Evolutionary conservation across 2,113 vertebrate species (phyloP).

Genomic region (Octodon degus): DNA sequence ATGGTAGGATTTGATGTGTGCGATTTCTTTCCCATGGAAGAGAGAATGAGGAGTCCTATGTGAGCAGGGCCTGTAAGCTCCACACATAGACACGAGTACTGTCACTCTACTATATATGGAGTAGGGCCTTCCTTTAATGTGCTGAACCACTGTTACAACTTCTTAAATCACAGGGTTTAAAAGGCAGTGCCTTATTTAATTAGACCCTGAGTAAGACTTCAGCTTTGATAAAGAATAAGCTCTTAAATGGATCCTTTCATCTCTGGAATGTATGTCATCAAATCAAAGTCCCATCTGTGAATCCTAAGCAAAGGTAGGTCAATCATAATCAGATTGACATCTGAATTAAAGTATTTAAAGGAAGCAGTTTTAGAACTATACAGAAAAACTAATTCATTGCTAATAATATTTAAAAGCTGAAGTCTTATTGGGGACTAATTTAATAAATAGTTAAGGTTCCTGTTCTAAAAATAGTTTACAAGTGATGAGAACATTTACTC

Average conservation of each 20-base stretch:
- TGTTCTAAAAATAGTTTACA: background rate
- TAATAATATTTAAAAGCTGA: slow-evolving; percentile 28
- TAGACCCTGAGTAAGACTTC: slow-evolving; percentile 44
- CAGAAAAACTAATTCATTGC: background rate
- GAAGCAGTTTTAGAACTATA: slow-evolving; percentile 3
- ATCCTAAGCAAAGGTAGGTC: background rate
- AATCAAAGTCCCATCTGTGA: background rate
- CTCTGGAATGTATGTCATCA: slow-evolving; percentile 8
- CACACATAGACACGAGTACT: background rate
- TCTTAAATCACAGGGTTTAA: slow-evolving; percentile 56
- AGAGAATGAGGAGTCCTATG: no score
- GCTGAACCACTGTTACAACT: background rate
- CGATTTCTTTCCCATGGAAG: background rate
- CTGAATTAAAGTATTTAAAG: background rate
- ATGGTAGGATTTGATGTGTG: background rate
- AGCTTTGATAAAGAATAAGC: slow-evolving; percentile 11
- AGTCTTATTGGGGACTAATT: background rate
- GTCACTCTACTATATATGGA: background rate
- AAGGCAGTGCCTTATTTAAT: slow-evolving; percentile 55
- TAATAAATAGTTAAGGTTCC: slow-evolving; percentile 1
- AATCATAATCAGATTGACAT: background rate
- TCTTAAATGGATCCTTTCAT: slow-evolving; percentile 51
- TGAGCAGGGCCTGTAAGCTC: background rate
- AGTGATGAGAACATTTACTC: background rate
- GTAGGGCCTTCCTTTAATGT: slow-evolving; percentile 21